Evolutionary conservation across 2,888 invertebrate species (phyloP).

Genomic region (Tetragonisca angustula): DNA sequence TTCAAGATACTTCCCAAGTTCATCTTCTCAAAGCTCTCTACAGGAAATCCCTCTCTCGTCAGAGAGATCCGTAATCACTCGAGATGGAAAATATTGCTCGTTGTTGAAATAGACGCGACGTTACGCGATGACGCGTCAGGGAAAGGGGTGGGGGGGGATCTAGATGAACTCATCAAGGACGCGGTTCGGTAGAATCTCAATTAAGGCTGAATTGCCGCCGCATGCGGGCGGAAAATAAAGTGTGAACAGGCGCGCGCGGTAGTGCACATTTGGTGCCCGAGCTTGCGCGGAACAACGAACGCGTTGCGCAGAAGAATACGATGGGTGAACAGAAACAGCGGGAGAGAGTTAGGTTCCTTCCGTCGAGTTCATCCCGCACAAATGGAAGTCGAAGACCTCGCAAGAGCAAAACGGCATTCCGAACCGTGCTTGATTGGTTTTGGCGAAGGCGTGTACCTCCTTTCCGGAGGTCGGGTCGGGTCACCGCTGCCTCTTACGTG

Average conservation of each 20-base stretch:
- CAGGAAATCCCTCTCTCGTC: too few relatives aligned
- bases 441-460: conserved; percentile 71
- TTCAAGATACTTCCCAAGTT: too few relatives aligned
- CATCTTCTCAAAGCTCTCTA: too few relatives aligned
- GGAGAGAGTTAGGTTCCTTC: conserved; percentile 42
- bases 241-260: conserved; percentile 51
- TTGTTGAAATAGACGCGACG: conserved; percentile 17
- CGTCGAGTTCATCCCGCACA: conserved; percentile 65
- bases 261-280: conserved; percentile 39
- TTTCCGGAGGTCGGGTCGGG: conserved; percentile 76
- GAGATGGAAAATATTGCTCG: conserved; percentile 20
- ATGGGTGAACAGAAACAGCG: conserved; percentile 27
- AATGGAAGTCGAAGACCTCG: conserved; percentile 74
- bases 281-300: not conserved
- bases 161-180: conserved; percentile 72
- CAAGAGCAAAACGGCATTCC: conserved; percentile 76
- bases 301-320: conserved; percentile 1
- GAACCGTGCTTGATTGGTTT: conserved; percentile 80
- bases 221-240: conserved; percentile 64
- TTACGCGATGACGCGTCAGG: conserved; percentile 5
- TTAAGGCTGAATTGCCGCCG: conserved; percentile 68
- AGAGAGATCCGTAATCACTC: not conserved
- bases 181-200: conserved; percentile 71
- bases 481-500: conserved; percentile 75
- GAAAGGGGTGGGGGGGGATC: conserved; percentile 25